These are phyloP conservation scores for Leucoptera coffeella DNA, from an alignment of 2,888 invertebrate genomes.

Conservation along the genomic window DNA sequence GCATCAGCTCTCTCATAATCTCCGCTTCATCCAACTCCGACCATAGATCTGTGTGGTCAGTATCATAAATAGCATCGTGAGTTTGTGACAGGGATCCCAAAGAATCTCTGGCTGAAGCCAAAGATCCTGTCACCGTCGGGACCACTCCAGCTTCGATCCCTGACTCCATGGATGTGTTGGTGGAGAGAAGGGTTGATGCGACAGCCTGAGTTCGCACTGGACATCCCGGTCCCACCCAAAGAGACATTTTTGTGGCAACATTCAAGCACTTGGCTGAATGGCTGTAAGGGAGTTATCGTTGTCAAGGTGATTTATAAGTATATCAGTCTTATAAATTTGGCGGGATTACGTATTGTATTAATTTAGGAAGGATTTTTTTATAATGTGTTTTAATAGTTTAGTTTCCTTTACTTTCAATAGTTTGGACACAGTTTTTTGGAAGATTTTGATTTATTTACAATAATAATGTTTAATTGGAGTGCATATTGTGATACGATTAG, in stretches of 20 bases:
- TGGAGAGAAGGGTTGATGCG: slow-evolving; percentile 29
- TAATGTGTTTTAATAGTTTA: no score
- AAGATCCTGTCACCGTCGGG: slow-evolving; percentile 68
- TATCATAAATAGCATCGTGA: slow-evolving; percentile 63
- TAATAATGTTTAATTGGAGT: no score
- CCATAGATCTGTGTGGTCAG: slow-evolving; percentile 74
- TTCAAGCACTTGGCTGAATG: slow-evolving; percentile 17
- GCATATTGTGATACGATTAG: no score
- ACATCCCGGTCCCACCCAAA: slow-evolving; percentile 44
- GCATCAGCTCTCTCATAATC: slow-evolving; percentile 66
- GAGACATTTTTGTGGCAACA: slow-evolving; percentile 40
- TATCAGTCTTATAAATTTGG: no score
- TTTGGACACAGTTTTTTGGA: no score
- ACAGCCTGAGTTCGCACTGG: slow-evolving; percentile 21
- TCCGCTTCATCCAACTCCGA: slow-evolving; percentile 77
- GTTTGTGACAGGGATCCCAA: slow-evolving; percentile 55
- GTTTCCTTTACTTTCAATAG: no score
- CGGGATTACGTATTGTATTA: no score
- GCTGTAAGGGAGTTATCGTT: no score
- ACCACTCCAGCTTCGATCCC: slow-evolving; percentile 63
- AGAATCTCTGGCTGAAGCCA: slow-evolving; percentile 49
- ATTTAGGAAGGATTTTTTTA: no score
- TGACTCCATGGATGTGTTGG: slow-evolving; percentile 55
- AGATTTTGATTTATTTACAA: no score
- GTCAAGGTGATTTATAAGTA: no score